These are phyloP conservation scores for Escarpia spicata DNA, from an alignment of 2,888 invertebrate species.

Conservation along the genomic window DNA sequence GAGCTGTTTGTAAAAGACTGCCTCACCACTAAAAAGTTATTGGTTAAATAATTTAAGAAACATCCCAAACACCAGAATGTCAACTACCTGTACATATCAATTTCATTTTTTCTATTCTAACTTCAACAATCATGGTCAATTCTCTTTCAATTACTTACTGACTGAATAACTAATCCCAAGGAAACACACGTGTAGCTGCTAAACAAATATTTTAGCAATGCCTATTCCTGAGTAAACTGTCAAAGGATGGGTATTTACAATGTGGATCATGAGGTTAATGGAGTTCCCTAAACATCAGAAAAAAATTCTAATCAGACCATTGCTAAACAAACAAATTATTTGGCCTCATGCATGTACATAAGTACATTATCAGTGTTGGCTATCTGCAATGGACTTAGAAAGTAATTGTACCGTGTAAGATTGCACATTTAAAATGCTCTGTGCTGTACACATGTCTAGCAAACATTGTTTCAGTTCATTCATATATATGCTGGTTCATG, in stretches of 20 bases:
- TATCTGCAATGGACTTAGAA: background rate
- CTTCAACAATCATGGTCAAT: background rate
- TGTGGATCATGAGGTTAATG: background rate
- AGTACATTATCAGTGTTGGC: background rate
- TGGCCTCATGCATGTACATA: background rate
- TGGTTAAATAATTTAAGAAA: no score
- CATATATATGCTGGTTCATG: background rate
- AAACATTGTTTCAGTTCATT: no score
- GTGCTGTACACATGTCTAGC: background rate
- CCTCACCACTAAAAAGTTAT: no score
- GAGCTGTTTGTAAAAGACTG: no score
- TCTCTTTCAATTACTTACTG: background rate
- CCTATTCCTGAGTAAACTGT: background rate
- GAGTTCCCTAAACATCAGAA: background rate
- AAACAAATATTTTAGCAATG: background rate
- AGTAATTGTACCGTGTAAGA: background rate
- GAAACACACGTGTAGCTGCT: background rate
- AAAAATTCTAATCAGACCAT: background rate
- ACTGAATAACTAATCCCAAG: background rate
- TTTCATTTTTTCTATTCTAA: background rate
- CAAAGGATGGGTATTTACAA: background rate
- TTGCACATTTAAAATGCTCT: background rate
- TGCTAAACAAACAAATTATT: background rate
- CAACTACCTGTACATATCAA: background rate
- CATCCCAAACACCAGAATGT: no score